phyloP scores from a whole-genome alignment of 2,113 vertebrate genomes.

The Burhinus oedicnemus region DNA sequence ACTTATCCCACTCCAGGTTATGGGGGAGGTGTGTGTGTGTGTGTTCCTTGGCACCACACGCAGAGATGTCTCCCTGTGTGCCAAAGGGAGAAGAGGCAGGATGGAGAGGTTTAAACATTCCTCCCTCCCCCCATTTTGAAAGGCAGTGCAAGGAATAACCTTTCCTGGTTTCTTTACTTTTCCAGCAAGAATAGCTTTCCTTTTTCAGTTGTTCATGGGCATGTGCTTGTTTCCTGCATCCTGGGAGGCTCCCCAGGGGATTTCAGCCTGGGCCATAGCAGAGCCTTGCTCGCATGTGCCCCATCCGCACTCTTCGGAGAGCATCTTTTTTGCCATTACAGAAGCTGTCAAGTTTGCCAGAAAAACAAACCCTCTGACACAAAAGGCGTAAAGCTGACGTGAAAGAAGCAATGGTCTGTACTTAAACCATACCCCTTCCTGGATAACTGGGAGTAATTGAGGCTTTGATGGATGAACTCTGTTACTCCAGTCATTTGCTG shows the following conservation, averaged over 20 bases:
- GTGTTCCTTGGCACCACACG: accelerated
- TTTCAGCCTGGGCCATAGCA: neutral
- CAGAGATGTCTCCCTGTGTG: neutral
- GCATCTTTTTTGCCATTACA: neutral
- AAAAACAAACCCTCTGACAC: conserved; percentile 26
- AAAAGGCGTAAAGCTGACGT: neutral
- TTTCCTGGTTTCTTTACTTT: neutral
- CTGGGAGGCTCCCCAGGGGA: neutral
- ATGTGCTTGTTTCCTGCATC: neutral
- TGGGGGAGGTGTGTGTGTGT: accelerated
- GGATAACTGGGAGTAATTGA: conserved; percentile 1
- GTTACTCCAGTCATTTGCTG: neutral
- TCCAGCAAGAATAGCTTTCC: neutral
- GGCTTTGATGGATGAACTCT: conserved; percentile 46
- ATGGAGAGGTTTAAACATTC: neutral
- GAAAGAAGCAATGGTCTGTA: neutral
- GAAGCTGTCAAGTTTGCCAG: neutral
- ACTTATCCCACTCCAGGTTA: neutral
- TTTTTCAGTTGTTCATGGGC: neutral
- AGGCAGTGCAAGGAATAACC: neutral
- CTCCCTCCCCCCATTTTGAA: neutral
- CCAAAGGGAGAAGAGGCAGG: neutral
- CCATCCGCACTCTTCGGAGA: neutral
- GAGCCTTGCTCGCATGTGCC: neutral
- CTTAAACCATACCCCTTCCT: neutral